Evolutionary conservation across 2,113 vertebrate species (phyloP).

Genomic region (Parotia lawesii): DNA sequence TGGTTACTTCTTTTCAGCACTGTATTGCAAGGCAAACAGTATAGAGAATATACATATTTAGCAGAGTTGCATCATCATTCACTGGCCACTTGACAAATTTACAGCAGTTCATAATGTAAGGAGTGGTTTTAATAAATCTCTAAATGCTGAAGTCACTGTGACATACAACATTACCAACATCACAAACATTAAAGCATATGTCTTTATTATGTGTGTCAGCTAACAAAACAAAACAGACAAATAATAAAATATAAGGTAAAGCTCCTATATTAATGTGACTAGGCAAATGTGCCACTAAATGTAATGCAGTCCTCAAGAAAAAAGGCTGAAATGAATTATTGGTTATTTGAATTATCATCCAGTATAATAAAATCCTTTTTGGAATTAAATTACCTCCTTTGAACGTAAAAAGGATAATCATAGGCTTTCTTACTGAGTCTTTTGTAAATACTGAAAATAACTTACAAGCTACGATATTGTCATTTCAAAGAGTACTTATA

Average conservation of each 20-base stretch:
- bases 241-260: slow-evolving; percentile 22
- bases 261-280: not conserved
- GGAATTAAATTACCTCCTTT: slow-evolving; percentile 55
- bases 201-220: not conserved
- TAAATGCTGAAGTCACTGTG: not conserved
- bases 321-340: slow-evolving; percentile 12
- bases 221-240: not conserved
- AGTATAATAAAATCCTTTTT: slow-evolving; percentile 39
- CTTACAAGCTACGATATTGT: slow-evolving; percentile 34
- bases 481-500: slow-evolving; percentile 41
- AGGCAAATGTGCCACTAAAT: not conserved
- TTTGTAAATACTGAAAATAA: slow-evolving; percentile 61
- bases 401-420: slow-evolving; percentile 57
- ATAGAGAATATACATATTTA: not conserved
- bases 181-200: not conserved
- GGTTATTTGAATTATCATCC: not conserved
- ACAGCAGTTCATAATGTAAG: slow-evolving; percentile 4
- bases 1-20: not conserved
- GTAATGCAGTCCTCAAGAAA: not conserved
- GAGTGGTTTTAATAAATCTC: not conserved
- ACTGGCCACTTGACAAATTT: slow-evolving; percentile 5
- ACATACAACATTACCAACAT: not conserved
- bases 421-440: slow-evolving; percentile 59
- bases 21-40: not conserved
- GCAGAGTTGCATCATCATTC: not conserved